phyloP scores from a whole-genome alignment of 2,888 invertebrate genomes.

The Tipula vernalis region DNA sequence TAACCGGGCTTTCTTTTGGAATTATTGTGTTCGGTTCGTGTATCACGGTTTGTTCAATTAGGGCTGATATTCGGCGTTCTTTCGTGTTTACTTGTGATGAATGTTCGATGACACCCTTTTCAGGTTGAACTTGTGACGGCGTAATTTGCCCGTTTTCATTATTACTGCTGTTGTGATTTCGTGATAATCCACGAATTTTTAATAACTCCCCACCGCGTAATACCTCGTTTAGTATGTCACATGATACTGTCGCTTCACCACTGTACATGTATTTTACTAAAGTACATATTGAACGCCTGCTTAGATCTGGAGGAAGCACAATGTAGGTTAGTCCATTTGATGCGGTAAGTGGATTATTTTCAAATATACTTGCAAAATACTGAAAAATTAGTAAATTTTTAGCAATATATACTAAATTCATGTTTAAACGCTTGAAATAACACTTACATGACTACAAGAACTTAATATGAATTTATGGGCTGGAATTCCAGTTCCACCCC shows the following conservation, averaged over 20 bases:
- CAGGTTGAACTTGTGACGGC: neutral
- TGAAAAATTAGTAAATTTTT: constrained; percentile 16
- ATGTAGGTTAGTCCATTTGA: constrained; percentile 46
- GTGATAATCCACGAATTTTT: constrained; percentile 68
- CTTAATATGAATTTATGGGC: constrained; percentile 77
- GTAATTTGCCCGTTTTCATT: neutral
- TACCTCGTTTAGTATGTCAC: constrained; percentile 70
- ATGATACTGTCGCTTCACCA: constrained; percentile 65
- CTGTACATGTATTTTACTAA: constrained; percentile 80
- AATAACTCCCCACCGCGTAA: constrained; percentile 69
- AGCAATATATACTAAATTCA: neutral
- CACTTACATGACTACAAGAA: constrained; percentile 53
- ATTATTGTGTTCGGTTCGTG: constrained; percentile 16
- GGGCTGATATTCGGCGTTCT: neutral
- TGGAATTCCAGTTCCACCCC: constrained; percentile 66
- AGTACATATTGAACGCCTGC: constrained; percentile 65
- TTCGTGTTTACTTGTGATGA: neutral
- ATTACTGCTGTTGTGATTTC: constrained; percentile 23
- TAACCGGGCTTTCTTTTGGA: constrained; percentile 34
- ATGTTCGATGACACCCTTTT: neutral
- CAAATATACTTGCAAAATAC: constrained; percentile 35
- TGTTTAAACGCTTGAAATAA: neutral
- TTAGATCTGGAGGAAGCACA: constrained; percentile 69
- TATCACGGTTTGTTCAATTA: neutral
- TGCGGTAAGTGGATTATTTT: constrained; percentile 26